Conservation (phyloP, 2,797 vertebrate species). For the Phoxinus dragarum region DNA sequence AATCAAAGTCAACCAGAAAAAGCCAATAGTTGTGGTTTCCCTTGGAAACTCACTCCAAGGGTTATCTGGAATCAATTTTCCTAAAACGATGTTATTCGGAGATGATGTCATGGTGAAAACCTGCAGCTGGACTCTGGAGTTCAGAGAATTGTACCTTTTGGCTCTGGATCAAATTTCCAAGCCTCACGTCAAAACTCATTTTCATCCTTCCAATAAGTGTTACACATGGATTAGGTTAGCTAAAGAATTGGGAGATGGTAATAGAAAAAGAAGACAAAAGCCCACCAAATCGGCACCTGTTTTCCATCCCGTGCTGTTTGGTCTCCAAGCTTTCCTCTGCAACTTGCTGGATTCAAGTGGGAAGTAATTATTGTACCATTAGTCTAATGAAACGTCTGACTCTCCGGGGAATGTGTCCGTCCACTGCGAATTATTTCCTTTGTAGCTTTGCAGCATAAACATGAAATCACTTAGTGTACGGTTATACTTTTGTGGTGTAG, state of each 20-base stretch:
- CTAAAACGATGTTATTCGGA: conserved; percentile 58
- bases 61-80: conserved; percentile 67
- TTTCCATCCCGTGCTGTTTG: conserved; percentile 49
- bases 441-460: conserved; percentile 27
- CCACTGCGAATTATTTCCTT: background rate
- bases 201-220: conserved; percentile 55
- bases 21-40: conserved; percentile 47
- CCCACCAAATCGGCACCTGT: conserved; percentile 48
- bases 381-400: conserved; percentile 42
- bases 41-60: conserved; percentile 38
- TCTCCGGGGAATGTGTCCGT: conserved; percentile 14
- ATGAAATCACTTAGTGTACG: background rate
- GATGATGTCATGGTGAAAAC: conserved; percentile 64
- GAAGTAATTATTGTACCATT: conserved; percentile 48
- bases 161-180: conserved; percentile 58
- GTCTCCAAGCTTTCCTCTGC: conserved; percentile 37
- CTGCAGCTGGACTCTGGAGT: conserved; percentile 52
- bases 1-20: conserved; percentile 47
- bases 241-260: conserved; percentile 40
- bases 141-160: conserved; percentile 62
- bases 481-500: background rate
- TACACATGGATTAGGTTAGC: conserved; percentile 61
- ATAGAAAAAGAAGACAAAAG: conserved; percentile 43
- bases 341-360: conserved; percentile 42
- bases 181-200: conserved; percentile 57